Evolutionary conservation across 2,113 vertebrate species (phyloP), one percentile per base, ranked within the genome.

Genomic region (Gasterosteus aculeatus): DNA sequence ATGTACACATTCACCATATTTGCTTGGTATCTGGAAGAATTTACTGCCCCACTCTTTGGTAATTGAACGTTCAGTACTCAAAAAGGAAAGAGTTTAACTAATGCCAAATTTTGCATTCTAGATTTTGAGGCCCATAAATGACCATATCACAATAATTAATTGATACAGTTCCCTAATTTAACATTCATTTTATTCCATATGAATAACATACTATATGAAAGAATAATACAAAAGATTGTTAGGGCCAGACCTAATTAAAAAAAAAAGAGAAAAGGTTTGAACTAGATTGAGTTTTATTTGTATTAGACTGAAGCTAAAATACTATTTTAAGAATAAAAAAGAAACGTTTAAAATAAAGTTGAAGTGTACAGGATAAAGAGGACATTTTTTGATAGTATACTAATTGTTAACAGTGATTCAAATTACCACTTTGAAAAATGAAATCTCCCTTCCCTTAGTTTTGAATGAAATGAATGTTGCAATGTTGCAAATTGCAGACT

Each of bases 1-100:
- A 83, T 73, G 68, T 76, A 82, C 73, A 86, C 76, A 67, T 80
- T 78, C 29, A 51, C 49, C 54, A 64, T 42, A 75, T 74, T 69
- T 67, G 58, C 33, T 82, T 4, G 39, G 11, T 16, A 62, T 6
- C 58, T 38, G 35, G 58, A 47, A 44, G 53, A 18, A 12, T 69
- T 72, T 51, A 59, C 41, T 65, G 14, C 16, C 51, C 41, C 5
- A 16, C 44, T 56, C n/a, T 16, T 22, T 54, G 18, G 9, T 73
- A 62, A 63, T 51, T 44, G 22, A 16, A 22, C 7, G 11, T 58
- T 10, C 10, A 66, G 14, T 39, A 33, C 22, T 15, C n/a, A 68
- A 57, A 18, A 5, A 26, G 22, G 4, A 38, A 84, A 42, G 16
- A 39, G 15, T 12, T 19, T n/a, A 7, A 19, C 14, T 31, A 11